These are phyloP conservation scores for Lophotriccus pileatus DNA, from an alignment of 2,797 vertebrate species.

Conservation along the genomic window DNA sequence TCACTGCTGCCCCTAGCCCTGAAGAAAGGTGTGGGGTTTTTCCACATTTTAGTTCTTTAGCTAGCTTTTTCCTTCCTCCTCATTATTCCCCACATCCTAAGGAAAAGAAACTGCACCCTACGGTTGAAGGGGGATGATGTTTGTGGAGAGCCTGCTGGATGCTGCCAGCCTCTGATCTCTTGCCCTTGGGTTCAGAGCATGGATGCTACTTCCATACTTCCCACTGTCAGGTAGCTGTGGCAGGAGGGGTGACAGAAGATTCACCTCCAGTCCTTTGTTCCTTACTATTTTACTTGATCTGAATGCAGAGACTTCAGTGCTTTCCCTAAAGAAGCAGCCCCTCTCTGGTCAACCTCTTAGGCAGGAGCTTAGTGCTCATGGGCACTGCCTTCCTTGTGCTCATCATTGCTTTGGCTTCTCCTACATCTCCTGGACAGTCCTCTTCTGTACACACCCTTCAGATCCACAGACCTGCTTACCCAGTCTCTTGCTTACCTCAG, in stretches of 20 bases:
- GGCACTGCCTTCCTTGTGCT: not conserved
- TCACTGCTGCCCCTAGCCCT: not conserved
- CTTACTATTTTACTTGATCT: not conserved
- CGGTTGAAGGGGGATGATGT: not conserved
- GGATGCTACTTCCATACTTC: not conserved
- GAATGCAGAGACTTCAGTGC: not conserved
- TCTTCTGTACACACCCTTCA: not conserved
- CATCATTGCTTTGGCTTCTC: not conserved
- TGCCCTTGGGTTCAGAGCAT: not conserved
- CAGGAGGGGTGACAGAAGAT: not conserved
- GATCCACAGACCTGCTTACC: slow-evolving; percentile 20
- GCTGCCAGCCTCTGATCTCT: not conserved
- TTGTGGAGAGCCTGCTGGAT: not conserved
- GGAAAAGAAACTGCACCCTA: not conserved
- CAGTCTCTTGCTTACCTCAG: slow-evolving; percentile 13
- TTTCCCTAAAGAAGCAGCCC: not conserved
- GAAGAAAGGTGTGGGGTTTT: not conserved
- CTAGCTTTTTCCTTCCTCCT: not conserved
- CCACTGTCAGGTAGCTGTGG: not conserved
- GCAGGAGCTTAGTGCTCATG: not conserved
- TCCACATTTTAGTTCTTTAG: not conserved
- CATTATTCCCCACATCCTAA: not conserved
- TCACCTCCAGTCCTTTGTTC: not conserved
- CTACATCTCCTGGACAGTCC: not conserved
- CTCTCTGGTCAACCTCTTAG: not conserved